Base-by-base conservation (phyloP, 2,113 vertebrate species). In the Hemiprocne comata region DNA sequence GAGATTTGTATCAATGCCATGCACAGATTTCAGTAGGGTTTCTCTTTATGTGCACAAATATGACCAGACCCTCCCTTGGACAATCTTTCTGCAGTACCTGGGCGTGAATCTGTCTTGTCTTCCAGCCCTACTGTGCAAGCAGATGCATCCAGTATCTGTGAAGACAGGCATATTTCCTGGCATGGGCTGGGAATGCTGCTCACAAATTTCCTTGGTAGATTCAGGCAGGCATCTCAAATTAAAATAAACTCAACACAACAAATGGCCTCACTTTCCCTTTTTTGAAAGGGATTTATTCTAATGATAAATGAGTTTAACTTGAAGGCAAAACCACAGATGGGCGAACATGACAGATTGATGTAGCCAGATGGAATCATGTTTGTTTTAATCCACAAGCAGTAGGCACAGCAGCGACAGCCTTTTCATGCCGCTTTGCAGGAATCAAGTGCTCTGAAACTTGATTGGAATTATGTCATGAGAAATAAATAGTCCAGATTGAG, bases 351-450 rank as follows among this genome's bases (percentile, higher is more conserved):
- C 46, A 75, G 87, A 90, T 25, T 75, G 75, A 92, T 90, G 75
- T 64, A 92, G 73, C 64, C 85, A 91, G 85, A 94, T 90, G 87
- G 94, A 94, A 64, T 88, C 61, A 72, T 73, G 67, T 90, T 93
- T 88, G 75, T 50, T 97, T 94, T 94, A 92, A 88, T 90, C 69
- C 33, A 74, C 50, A 55, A 14, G 29, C 46, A 80, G 74, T 78
- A 78, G 84, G 70, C 74, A 94, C 46, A 91, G 89, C 60, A 85
- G 89, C 0, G 3, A 91, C 76, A 87, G 87, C 71, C 87, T 91
- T 96, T 94, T 89, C 85, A 85, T 33, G 71, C 58, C 2, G 5
- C 44, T 92, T 90, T 89, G 77, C 44, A 91, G 46, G 67, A 91
- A 82, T 64, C 74, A 77, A 71, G 74, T 2, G 0, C 46, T 83